Evolutionary conservation across 2,113 vertebrate genomes (phyloP).

Genomic region (Anser brachyrhynchus): DNA sequence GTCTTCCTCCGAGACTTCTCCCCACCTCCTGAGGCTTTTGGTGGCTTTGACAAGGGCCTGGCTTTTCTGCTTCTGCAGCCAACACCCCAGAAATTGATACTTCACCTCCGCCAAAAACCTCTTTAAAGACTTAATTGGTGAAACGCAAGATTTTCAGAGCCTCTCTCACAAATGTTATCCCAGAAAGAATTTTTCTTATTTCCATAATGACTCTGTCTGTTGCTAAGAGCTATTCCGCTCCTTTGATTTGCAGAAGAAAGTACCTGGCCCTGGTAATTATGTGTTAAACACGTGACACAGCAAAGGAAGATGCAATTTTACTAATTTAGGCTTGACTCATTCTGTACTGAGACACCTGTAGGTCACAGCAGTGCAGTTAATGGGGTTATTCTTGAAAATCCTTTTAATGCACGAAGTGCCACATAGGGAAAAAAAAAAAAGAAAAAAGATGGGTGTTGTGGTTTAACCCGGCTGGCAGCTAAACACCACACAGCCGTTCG

Average conservation of each 20-base stretch:
- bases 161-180: rapidly evolving
- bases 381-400: not conserved
- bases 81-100: not conserved
- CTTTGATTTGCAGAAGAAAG: not conserved
- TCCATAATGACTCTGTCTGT: not conserved
- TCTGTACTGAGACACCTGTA: not conserved
- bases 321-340: not conserved
- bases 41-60: rapidly evolving
- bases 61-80: not conserved
- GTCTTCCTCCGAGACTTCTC: not conserved
- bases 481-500: no score
- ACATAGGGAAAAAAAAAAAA: not conserved
- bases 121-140: not conserved
- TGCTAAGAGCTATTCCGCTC: not conserved
- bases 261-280: not conserved
- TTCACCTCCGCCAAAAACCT: not conserved
- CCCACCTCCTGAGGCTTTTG: not conserved
- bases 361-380: not conserved
- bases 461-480: no score
- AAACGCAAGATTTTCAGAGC: not conserved
- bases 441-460: not conserved
- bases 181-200: not conserved
- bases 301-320: not conserved
- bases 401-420: not conserved
- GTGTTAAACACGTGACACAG: not conserved